These are phyloP conservation scores for Pilophorus perplexus DNA, from an alignment of 2,888 invertebrate species.

Conservation along the genomic window DNA sequence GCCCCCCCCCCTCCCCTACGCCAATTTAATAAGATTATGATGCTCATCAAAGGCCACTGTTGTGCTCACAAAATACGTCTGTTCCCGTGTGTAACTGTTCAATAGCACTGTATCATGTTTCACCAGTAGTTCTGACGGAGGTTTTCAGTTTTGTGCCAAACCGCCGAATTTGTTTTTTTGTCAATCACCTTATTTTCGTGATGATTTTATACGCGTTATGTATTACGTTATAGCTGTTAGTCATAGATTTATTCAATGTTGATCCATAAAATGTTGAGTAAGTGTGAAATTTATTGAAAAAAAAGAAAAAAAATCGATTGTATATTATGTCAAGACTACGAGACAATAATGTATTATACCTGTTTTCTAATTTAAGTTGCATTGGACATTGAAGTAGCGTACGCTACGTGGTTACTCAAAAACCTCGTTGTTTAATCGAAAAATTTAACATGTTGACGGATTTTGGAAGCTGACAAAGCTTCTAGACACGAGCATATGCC, in stretches of 20 bases:
- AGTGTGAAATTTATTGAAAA: conserved; percentile 1
- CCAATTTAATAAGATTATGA: too few relatives aligned
- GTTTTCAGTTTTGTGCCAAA: conserved; percentile 18
- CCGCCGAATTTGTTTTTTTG: neutral
- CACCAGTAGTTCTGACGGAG: too few relatives aligned
- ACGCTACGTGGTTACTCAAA: neutral
- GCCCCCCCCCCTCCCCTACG: too few relatives aligned
- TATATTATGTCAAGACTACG: conserved; percentile 34
- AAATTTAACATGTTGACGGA: conserved; percentile 6
- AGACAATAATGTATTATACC: conserved; percentile 35
- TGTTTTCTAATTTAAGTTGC: conserved; percentile 4
- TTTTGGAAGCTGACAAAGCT: neutral
- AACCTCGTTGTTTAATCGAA: conserved; percentile 11
- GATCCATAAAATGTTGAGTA: conserved; percentile 12
- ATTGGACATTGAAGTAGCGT: neutral
- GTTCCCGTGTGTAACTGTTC: too few relatives aligned
- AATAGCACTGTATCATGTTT: too few relatives aligned
- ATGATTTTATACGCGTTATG: neutral
- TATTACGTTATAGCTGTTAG: conserved; percentile 25
- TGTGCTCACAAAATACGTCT: too few relatives aligned
- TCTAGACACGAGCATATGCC: too few relatives aligned
- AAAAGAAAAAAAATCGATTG: conserved; percentile 1
- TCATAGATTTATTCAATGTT: conserved; percentile 36
- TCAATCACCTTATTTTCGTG: neutral
- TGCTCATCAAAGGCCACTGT: too few relatives aligned